phyloP scores from a whole-genome alignment of 2,888 invertebrate species.

The Synanthedon vespiformis region DNA sequence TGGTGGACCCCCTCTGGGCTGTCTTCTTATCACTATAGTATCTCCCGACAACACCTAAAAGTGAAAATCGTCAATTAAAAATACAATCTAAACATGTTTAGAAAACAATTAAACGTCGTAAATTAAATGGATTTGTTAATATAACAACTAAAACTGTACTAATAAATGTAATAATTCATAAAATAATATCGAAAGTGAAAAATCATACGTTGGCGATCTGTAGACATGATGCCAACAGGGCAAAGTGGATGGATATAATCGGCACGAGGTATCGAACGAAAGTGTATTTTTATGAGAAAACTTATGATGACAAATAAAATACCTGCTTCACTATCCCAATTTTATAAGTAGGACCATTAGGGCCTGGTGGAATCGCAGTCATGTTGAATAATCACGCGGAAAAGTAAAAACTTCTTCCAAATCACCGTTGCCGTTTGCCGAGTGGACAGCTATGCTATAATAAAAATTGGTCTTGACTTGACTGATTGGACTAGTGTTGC shows the following conservation, averaged over 20 bases:
- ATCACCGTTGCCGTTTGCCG: no score
- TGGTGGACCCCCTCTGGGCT: slow-evolving; percentile 88
- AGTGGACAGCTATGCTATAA: no score
- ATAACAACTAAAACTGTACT: no score
- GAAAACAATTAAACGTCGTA: background rate
- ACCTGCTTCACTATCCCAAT: slow-evolving; percentile 63
- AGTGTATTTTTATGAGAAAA: slow-evolving; percentile 15
- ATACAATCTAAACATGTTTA: background rate
- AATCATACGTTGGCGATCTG: background rate
- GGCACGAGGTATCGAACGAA: slow-evolving; percentile 44
- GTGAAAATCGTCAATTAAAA: slow-evolving; percentile 1
- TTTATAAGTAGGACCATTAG: slow-evolving; percentile 45
- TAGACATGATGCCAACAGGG: slow-evolving; percentile 51
- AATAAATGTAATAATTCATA: background rate
- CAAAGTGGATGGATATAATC: slow-evolving; percentile 30
- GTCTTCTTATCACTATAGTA: slow-evolving; percentile 90
- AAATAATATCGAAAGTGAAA: background rate
- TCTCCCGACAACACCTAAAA: slow-evolving; percentile 94
- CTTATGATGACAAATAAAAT: slow-evolving; percentile 27
- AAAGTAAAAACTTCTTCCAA: no score
- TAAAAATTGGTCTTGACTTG: no score
- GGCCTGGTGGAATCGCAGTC: slow-evolving; percentile 52
- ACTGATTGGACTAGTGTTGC: no score
- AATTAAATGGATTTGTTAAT: background rate
- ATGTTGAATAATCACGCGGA: slow-evolving; percentile 28